Evolutionary conservation across 2,797 vertebrate genomes (phyloP), one percentile per base, ranked within the genome.

Genomic region (Danionella dracula): DNA sequence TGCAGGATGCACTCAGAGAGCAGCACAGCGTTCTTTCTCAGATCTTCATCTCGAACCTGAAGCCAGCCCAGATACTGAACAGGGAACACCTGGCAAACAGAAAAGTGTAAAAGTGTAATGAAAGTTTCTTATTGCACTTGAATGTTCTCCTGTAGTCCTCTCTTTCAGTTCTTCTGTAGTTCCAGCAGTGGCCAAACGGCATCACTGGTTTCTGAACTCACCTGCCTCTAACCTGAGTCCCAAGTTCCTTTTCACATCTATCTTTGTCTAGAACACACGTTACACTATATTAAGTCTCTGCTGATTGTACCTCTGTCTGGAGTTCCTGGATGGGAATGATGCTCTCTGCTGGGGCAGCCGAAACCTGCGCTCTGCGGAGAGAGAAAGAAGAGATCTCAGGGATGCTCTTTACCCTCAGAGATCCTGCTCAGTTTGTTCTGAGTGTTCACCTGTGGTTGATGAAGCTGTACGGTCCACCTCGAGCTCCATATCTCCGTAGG

Each of bases 31-130:
- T 95, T 97, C 73, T 93, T 91, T 15, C 89, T 88, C 21, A 99
- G 83, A 82, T 99, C 95, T 49, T 92, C 89, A 74, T 98, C 96
- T 1, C 91, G 92, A 90, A 99, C 98, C 86, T 99, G 96, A 63
- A 97, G 90, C 96, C 96, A 99, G 58, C 96, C 96, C 83, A 99
- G 85, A 34, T 96, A 97, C 19, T 93, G 92, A 37, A 99, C 96
- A 1, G 93, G 92, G 1, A 96, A 98, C 6, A 93, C 97, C 96
- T 99, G 65, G 4, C 41, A 44, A 8, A 20, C 17, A 11, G 41
- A 44, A 1, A 44, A 1, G 1, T 8, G 8, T 2, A 41, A 17
- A 8, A 41, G 11, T 11, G 2, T 23, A n/a, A 1, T n/a, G 1
- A 17, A 10, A 16, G 2, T 1, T 27, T 6, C 6, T 6, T 3